phyloP scores from a whole-genome alignment of 1,140 invertebrate species.

The Caenorhabditis remanei region DNA sequence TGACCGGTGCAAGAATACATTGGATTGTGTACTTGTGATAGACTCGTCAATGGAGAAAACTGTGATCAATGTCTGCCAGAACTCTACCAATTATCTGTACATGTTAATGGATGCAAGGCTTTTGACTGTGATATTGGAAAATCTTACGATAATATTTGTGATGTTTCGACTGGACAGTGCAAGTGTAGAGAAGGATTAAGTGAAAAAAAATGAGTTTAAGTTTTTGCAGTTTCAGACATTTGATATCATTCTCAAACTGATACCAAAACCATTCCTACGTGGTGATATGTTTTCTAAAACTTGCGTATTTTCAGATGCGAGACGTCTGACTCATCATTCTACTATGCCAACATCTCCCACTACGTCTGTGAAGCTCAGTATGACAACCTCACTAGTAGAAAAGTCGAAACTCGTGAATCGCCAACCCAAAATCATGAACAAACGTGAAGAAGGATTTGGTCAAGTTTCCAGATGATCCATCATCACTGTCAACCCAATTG shows the following conservation, averaged over 20 bases:
- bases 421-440: constrained; percentile 57
- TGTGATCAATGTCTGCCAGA: constrained; percentile 92
- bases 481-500: constrained; percentile 85
- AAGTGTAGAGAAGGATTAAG: constrained; percentile 87
- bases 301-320: constrained; percentile 81
- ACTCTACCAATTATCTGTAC: constrained; percentile 87
- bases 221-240: background rate
- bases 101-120: constrained; percentile 89
- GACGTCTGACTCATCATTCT: constrained; percentile 89
- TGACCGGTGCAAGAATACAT: constrained; percentile 86
- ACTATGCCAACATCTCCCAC: constrained; percentile 87
- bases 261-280: too few relatives aligned
- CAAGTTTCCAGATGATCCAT: constrained; percentile 86
- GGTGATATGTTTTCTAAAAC: background rate
- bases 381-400: constrained; percentile 81
- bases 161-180: constrained; percentile 90
- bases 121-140: constrained; percentile 93
- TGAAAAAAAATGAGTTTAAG: constrained; percentile 83
- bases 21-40: constrained; percentile 92
- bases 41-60: constrained; percentile 89
- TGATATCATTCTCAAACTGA: background rate
- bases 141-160: constrained; percentile 88
- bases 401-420: constrained; percentile 63
- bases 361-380: constrained; percentile 92
- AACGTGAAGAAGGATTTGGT: constrained; percentile 89